Percentiles rank a stretch among this genome's conserved stretches.
These are phyloP conservation scores for Tolmerus cingulatus DNA, from an alignment of 2,888 invertebrate species.

Conservation along the genomic window DNA sequence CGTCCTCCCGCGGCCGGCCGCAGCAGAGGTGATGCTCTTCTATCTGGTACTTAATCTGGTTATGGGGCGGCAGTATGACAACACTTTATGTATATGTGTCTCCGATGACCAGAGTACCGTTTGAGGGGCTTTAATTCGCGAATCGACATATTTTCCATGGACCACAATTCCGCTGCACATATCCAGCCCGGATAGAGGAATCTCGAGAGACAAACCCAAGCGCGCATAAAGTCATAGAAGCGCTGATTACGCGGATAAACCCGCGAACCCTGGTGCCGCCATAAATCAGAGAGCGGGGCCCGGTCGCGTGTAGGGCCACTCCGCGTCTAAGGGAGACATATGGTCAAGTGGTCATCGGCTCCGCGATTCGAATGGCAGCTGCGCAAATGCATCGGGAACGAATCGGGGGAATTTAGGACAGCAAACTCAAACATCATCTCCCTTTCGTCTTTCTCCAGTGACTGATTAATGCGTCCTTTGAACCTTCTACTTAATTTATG, in stretches of 20 bases:
- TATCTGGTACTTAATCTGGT: constrained; percentile 46
- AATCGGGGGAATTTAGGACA: constrained; percentile 29
- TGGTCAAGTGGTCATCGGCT: not conserved
- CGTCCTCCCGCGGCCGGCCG: not conserved
- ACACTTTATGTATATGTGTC: constrained; percentile 40
- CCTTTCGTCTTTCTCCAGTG: constrained; percentile 21
- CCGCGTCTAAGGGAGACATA: constrained; percentile 15
- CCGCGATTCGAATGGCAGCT: not conserved
- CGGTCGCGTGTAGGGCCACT: constrained; percentile 36
- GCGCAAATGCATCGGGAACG: constrained; percentile 12
- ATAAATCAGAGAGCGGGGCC: constrained; percentile 8
- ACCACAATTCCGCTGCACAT: not conserved
- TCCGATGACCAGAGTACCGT: constrained; percentile 40
- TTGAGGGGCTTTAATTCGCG: constrained; percentile 41
- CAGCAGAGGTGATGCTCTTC: constrained; percentile 5
- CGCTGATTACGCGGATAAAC: constrained; percentile 30
- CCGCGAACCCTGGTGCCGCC: not conserved
- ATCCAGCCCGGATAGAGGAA: not conserved
- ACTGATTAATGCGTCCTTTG: constrained; percentile 46
- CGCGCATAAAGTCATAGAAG: constrained; percentile 29
- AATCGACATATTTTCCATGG: constrained; percentile 40
- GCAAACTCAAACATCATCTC: constrained; percentile 21
- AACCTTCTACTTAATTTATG: constrained; percentile 40
- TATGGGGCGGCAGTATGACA: constrained; percentile 43
- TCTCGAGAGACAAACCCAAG: not conserved